Percentiles rank a stretch among this genome's conserved stretches.
Evolutionary conservation across 2,113 vertebrate species (phyloP).

Genomic region (Nycticebus coucang): DNA sequence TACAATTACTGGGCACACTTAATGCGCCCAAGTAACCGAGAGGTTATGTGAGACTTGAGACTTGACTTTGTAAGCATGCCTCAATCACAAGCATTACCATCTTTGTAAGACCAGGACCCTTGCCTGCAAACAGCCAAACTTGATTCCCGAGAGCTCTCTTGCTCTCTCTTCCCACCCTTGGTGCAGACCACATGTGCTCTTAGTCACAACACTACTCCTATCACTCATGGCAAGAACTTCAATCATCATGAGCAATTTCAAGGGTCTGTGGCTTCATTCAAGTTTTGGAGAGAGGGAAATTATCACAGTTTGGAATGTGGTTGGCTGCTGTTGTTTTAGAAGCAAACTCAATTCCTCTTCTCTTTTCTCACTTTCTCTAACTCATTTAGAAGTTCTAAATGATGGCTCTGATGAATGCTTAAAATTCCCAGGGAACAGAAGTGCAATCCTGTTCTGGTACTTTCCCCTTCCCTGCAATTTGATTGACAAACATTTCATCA

Average conservation of each 20-base stretch:
- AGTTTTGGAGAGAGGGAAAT: neutral
- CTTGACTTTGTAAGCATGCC: neutral
- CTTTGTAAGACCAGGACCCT: neutral
- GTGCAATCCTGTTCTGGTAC: neutral
- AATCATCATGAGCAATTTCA: neutral
- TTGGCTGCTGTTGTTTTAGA: neutral
- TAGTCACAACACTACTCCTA: neutral
- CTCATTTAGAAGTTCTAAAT: neutral
- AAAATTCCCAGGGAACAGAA: neutral
- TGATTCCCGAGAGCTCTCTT: neutral
- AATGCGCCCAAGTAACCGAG: neutral
- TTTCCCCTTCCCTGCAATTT: neutral
- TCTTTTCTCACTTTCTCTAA: neutral
- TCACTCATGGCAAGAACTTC: neutral
- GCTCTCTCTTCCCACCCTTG: neutral
- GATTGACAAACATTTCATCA: neutral
- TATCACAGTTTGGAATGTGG: neutral
- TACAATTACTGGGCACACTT: neutral
- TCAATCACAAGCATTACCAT: neutral
- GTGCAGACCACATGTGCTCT: neutral
- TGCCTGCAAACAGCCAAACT: neutral
- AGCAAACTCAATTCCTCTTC: neutral
- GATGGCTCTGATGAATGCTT: neutral
- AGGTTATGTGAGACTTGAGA: neutral
- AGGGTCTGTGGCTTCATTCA: neutral